Evolutionary conservation across 2,888 invertebrate genomes (phyloP).

Genomic region (Blastobasis adustella): DNA sequence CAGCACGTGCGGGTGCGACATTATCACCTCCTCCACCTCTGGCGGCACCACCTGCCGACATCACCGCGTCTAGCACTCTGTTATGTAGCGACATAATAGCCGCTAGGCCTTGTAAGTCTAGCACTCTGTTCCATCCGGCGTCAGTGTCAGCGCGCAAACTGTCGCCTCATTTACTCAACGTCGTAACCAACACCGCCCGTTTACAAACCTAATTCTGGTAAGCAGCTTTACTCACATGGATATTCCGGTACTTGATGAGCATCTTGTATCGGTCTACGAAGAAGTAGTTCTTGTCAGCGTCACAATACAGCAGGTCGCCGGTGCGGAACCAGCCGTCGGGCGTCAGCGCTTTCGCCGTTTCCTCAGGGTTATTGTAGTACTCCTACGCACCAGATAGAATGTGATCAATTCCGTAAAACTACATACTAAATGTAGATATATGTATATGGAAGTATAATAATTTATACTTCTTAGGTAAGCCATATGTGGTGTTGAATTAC

Average conservation of each 20-base stretch:
- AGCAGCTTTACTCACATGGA: slow-evolving; percentile 34
- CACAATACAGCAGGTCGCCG: slow-evolving; percentile 51
- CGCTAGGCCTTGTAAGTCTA: too few relatives aligned
- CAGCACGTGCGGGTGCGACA: not conserved
- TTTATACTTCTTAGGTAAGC: too few relatives aligned
- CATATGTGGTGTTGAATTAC: too few relatives aligned
- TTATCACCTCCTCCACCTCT: not conserved
- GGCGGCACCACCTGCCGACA: not conserved
- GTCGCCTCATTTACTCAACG: too few relatives aligned
- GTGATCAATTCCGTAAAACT: not conserved
- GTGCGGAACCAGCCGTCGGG: slow-evolving; percentile 53
- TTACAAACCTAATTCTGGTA: too few relatives aligned
- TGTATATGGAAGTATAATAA: not conserved
- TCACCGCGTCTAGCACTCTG: too few relatives aligned
- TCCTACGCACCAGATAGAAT: slow-evolving; percentile 18
- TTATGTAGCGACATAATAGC: too few relatives aligned
- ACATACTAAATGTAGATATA: not conserved
- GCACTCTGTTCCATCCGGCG: too few relatives aligned
- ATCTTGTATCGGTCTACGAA: slow-evolving; percentile 50
- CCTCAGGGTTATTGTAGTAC: slow-evolving; percentile 40
- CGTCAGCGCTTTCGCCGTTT: slow-evolving; percentile 39
- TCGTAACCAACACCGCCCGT: too few relatives aligned
- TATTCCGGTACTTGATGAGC: slow-evolving; percentile 45
- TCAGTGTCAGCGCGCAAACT: too few relatives aligned
- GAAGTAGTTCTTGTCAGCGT: slow-evolving; percentile 38